A percentile compares a stretch with the other conserved stretches of the same genome.
Evolutionary conservation across 2,113 vertebrate genomes (phyloP).

Genomic region (Thalassarche chlororhynchos): DNA sequence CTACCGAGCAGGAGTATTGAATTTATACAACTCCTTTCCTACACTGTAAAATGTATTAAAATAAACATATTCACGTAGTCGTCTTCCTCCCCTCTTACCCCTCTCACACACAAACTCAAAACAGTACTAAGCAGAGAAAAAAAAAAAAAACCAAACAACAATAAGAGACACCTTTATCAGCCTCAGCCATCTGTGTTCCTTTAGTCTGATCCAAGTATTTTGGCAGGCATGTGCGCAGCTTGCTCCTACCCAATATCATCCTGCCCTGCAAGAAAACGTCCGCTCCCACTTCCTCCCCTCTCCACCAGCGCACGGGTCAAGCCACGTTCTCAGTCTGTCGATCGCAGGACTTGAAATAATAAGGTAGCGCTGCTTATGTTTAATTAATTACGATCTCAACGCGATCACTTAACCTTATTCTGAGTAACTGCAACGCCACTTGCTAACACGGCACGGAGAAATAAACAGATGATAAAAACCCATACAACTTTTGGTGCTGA

Average conservation of each 20-base stretch:
- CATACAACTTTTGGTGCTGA: not conserved
- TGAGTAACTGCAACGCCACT: not conserved
- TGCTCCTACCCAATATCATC: conserved; percentile 49
- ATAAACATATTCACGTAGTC: not conserved
- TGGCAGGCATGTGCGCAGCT: conserved; percentile 29
- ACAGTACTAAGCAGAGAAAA: not conserved
- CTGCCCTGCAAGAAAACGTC: conserved; percentile 34
- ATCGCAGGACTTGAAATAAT: not conserved
- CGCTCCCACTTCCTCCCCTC: conserved; percentile 61
- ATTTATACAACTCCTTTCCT: not conserved
- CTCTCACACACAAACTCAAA: not conserved
- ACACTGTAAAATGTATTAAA: not conserved
- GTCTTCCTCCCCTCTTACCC: not conserved
- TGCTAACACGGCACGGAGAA: not conserved
- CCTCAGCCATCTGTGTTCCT: conserved; percentile 77
- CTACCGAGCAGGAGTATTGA: not conserved
- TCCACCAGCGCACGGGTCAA: not conserved
- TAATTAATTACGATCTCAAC: not conserved
- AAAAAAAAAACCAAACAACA: not conserved
- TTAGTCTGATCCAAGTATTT: conserved; percentile 57
- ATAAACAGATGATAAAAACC: not conserved
- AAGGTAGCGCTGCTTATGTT: not conserved
- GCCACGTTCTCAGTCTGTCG: not conserved
- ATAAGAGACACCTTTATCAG: conserved; percentile 77
- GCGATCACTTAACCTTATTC: not conserved